Conservation (phyloP, 2,797 vertebrate species). For the Darevskia mixta region DNA sequence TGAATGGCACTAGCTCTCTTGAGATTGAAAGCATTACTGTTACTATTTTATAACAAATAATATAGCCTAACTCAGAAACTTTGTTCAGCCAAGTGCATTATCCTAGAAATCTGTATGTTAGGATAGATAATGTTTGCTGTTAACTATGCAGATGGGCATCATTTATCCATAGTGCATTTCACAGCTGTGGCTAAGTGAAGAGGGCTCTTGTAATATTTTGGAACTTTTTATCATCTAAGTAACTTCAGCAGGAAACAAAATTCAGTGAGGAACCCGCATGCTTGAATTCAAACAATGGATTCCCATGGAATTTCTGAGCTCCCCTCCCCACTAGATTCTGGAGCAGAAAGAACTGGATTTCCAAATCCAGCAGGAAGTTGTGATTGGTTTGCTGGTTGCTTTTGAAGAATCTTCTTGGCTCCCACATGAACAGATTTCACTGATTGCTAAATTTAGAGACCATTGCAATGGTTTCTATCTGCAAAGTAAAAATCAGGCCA, state of each 20-base stretch:
- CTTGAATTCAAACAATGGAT: not conserved
- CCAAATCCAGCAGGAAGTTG: not conserved
- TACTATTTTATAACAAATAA: not conserved
- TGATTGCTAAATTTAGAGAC: not conserved
- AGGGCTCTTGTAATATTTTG: not conserved
- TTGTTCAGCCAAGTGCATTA: not conserved
- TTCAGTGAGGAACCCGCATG: not conserved
- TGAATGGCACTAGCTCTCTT: not conserved
- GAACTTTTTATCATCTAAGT: not conserved
- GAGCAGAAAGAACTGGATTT: not conserved
- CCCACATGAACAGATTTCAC: not conserved
- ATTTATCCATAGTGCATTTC: not conserved
- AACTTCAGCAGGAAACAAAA: not conserved
- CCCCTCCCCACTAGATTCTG: not conserved
- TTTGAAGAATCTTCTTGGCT: not conserved
- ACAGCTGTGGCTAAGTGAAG: not conserved
- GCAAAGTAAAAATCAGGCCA: no score
- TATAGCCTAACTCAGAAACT: not conserved
- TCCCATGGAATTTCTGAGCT: not conserved
- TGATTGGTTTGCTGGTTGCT: not conserved
- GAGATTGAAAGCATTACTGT: not conserved
- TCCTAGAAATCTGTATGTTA: not conserved
- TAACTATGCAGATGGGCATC: not conserved
- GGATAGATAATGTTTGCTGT: not conserved
- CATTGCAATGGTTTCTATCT: not conserved